Evolutionary conservation across 1,140 invertebrate genomes (phyloP), one percentile per base, ranked within the genome.

Genomic region (Tribolium castaneum): DNA sequence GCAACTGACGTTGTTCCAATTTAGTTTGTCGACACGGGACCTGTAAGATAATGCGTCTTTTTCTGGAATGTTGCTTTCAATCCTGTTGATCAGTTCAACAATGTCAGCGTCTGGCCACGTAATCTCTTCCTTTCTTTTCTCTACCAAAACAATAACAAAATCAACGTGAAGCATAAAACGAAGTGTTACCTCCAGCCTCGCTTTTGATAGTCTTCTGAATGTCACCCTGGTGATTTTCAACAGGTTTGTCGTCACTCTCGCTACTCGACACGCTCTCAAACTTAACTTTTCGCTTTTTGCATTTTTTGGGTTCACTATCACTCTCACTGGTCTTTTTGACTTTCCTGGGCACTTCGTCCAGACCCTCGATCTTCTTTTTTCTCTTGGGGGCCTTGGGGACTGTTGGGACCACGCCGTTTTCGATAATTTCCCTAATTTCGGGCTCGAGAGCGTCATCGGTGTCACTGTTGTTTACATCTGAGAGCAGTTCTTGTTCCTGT

Each of bases 1-100:
- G 56, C 35, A 22, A 81, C 30, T 80, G 79, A 84, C 83, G 50
- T 84, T 78, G 52, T 84, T 78, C 86, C 85, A 86, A 39, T 85
- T 80, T n/a, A 86, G 59, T 62, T 83, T 82, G 52, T 81, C 82
- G 7, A 81, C 77, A 16, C 83, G 70, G 13, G 78, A 82, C 30
- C 77, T 81, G 77, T 83, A 84, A 39, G 78, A 56, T 25, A 83
- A 75, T 5, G 54, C 73, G 77, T 87, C 86, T 77, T 81, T 76
- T 35, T 81, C 78, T 6, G 85, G 85, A 56, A 86, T 81, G 51
- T 77, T 56, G 45, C 75, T 39, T 79, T 85, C 81, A 54, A 86
- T 85, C 73, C 83, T 76, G 51, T 81, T 70, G 12, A 86, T 66
- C 39, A 86, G 75, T 72, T 83, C 81, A 59, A 54, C 70, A 19